Evolutionary conservation across 2,888 invertebrate genomes (phyloP).

Genomic region (Drosophila helvetica): DNA sequence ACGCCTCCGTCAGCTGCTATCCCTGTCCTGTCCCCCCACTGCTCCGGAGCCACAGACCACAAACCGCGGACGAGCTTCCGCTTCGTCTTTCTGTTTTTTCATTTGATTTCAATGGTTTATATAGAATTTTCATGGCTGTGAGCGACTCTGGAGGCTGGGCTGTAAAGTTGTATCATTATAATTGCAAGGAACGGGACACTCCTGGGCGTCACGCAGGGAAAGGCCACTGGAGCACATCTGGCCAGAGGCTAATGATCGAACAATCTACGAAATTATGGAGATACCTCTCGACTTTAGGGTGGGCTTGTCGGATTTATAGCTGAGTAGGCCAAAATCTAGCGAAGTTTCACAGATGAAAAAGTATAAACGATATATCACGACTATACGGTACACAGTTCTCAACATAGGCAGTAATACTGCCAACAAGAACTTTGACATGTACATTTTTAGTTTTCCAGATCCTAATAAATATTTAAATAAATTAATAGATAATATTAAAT

Average conservation of each 20-base stretch:
- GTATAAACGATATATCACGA: no score
- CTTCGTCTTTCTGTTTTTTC: conserved; percentile 15
- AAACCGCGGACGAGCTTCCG: conserved; percentile 46
- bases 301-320: neutral
- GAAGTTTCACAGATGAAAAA: neutral
- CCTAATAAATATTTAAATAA: no score
- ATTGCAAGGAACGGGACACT: conserved; percentile 44
- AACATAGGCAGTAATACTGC: no score
- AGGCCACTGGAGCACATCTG: conserved; percentile 48
- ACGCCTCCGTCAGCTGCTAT: conserved; percentile 40
- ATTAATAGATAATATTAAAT: no score
- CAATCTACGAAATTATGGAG: conserved; percentile 12
- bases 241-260: conserved; percentile 27
- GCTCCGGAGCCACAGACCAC: conserved; percentile 34
- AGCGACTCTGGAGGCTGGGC: neutral
- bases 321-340: neutral
- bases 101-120: conserved; percentile 40
- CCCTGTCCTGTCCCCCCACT: conserved; percentile 9
- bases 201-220: neutral
- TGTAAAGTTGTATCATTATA: conserved; percentile 54
- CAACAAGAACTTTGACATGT: no score
- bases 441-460: no score
- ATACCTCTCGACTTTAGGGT: neutral
- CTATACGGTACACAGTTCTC: no score
- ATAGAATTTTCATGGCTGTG: conserved; percentile 22